Base-by-base conservation (phyloP, 1,140 invertebrate genomes). In the Aphis gossypii region DNA sequence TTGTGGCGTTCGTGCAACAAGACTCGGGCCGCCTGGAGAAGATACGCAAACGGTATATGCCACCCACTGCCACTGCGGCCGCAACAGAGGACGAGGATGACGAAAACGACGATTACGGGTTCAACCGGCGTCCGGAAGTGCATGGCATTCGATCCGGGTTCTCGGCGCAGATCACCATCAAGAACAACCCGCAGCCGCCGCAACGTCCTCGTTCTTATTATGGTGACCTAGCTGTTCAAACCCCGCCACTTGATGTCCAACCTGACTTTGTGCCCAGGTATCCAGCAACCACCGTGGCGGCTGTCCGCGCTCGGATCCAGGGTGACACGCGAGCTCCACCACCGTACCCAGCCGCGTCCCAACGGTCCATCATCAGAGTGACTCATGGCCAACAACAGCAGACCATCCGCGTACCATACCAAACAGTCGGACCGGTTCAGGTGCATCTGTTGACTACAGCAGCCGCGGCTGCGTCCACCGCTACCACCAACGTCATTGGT, bases 41-140 rank as follows among this genome's bases (percentile, higher is more conserved):
- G 46, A 96, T 98, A 7, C 97, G 97, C 94, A 97, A 97, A 94
- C 96, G 98, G 38, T 98, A 96, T 94, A 54, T 86, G 76, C 92
- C 92, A 0, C 25, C 82, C 35, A 23, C 68, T 6, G 60, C 94
- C 2, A 51, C 87, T 9, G 23, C 89, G 2, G 5, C 92, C 8
- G 96, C 95, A 91, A 88, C 93, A 41, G 84, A 94, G 41, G 94
- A 94, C 51, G 96, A 95, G 94, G 96, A 97, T 93, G 97, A 98
- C 93, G 98, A 98, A 94, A 96, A 98, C 94, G 98, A 98, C 94
- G 98, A 98, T 94, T 98, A 98, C 94, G 98, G 98, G 11, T 98
- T 99, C 95, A 97, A 98, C 94, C 96, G 97, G n/a, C 96, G 98
- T 20, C 98, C 98, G 0, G 98, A 98, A 0, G 98, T 98, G 3